phyloP scores from a whole-genome alignment of 2,888 invertebrate species.

The Mythimna lalbum region DNA sequence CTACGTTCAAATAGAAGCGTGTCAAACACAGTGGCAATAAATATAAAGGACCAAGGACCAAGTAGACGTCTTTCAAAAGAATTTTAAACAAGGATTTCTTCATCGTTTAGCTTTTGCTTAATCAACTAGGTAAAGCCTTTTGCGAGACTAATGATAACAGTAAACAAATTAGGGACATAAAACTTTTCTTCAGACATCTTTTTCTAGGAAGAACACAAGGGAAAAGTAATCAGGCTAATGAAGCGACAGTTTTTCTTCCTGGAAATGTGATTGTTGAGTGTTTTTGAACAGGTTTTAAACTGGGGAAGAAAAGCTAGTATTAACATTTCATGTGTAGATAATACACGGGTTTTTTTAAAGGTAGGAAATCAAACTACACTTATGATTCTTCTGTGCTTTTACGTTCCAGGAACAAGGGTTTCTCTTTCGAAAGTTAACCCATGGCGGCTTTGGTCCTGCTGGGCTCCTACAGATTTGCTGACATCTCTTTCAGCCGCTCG shows the following conservation, averaged over 20 bases:
- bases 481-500: no score
- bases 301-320: background rate
- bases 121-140: constrained; percentile 13
- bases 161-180: constrained; percentile 34
- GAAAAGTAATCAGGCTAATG: constrained; percentile 45
- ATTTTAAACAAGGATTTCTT: constrained; percentile 6
- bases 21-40: background rate
- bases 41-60: constrained; percentile 12
- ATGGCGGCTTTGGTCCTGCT: no score
- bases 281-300: background rate
- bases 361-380: no score
- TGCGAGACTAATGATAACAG: constrained; percentile 43
- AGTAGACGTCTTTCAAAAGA: constrained; percentile 3
- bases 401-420: no score
- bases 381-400: no score
- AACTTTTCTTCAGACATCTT: constrained; percentile 31
- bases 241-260: constrained; percentile 25
- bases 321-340: background rate
- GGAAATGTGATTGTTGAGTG: constrained; percentile 10
- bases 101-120: constrained; percentile 25
- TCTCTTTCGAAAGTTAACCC: no score
- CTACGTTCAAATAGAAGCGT: background rate
- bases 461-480: no score
- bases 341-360: no score
- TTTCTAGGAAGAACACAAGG: constrained; percentile 25